These are phyloP conservation scores for Nemurella pictetii DNA, from an alignment of 2,888 invertebrate species.

Conservation along the genomic window DNA sequence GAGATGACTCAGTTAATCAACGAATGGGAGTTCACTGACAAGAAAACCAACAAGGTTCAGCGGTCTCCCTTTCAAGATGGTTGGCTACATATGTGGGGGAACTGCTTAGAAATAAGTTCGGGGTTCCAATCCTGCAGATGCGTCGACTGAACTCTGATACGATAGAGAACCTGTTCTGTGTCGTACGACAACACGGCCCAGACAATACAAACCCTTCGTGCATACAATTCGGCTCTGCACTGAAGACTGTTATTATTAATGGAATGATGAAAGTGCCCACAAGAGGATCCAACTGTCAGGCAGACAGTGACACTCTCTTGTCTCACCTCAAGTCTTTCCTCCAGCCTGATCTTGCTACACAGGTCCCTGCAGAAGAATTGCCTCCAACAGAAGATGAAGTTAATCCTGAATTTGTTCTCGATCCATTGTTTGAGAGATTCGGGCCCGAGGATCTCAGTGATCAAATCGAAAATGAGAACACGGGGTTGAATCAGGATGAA, in stretches of 20 bases:
- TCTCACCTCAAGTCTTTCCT: neutral
- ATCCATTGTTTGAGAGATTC: no score
- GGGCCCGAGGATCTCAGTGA: neutral
- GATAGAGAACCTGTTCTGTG: no score
- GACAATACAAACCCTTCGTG: neutral
- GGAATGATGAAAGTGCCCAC: neutral
- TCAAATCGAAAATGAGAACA: neutral
- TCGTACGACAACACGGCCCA: neutral
- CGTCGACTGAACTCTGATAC: neutral
- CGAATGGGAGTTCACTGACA: slow-evolving; percentile 1
- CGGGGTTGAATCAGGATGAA: neutral
- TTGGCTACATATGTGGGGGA: slow-evolving; percentile 1
- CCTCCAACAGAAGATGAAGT: no score
- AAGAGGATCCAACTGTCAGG: neutral
- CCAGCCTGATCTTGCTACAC: no score
- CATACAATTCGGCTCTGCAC: neutral
- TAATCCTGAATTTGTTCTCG: no score
- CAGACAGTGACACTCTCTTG: neutral
- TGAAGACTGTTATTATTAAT: slow-evolving; percentile 1
- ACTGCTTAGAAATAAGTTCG: neutral
- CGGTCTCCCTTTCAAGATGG: slow-evolving; percentile 4
- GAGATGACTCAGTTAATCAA: neutral
- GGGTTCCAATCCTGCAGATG: neutral
- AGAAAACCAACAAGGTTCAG: neutral
- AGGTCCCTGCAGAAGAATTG: no score